phyloP scores from a whole-genome alignment of 2,113 vertebrate genomes.

The Nothocercus julius region DNA sequence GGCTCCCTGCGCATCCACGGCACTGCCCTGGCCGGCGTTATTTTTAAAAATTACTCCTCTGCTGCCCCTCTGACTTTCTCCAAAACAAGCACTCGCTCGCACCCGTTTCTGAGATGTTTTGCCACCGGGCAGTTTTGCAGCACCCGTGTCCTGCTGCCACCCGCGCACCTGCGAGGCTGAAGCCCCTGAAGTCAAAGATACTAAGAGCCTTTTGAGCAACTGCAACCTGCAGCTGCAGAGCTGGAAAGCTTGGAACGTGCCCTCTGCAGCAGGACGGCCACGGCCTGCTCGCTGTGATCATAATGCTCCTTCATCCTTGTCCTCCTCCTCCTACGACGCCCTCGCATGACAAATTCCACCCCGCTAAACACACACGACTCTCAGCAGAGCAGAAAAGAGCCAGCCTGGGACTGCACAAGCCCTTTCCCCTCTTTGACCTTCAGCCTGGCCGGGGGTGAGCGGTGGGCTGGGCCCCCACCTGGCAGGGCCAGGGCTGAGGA shows the following conservation, averaged over 20 bases:
- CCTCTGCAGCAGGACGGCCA: accelerated
- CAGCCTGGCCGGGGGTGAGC: neutral
- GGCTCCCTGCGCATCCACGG: too few species aligned
- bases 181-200: accelerated
- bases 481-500: accelerated
- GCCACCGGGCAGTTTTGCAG: accelerated
- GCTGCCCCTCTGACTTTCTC: too few species aligned
- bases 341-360: neutral
- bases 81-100: accelerated
- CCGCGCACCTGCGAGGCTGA: accelerated
- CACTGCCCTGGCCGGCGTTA: too few species aligned
- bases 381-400: accelerated
- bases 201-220: accelerated
- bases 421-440: constrained; percentile 24
- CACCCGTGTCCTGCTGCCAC: too few species aligned
- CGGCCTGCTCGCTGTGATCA: accelerated
- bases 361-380: accelerated
- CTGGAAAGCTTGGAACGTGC: accelerated
- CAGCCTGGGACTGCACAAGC: neutral
- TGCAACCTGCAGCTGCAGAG: accelerated
- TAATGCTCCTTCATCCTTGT: accelerated
- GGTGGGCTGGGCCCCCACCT: accelerated
- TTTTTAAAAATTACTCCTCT: too few species aligned
- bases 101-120: accelerated
- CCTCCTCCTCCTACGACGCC: neutral